Conservation (phyloP, 2,113 vertebrate genomes). For the Xenotilapia leptura region DNA sequence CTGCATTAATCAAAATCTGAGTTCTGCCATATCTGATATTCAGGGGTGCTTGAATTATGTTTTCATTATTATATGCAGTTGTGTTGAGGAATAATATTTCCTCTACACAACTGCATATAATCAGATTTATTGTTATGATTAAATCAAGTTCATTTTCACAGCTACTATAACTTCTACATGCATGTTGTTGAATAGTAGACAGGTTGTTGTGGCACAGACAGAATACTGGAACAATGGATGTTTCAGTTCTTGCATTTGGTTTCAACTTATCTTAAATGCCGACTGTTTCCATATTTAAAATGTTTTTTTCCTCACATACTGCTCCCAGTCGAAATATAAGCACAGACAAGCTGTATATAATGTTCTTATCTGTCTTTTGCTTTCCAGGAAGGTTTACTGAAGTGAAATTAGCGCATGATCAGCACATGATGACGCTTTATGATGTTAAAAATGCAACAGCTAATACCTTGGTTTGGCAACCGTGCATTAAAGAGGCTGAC, state of each 20-base stretch:
- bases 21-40: background rate
- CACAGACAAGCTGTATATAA: background rate
- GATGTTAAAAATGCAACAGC: background rate
- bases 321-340: background rate
- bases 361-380: background rate
- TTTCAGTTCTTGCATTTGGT: background rate
- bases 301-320: background rate
- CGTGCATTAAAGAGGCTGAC: background rate
- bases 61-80: background rate
- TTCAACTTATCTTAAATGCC: background rate
- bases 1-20: background rate
- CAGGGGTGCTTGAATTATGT: background rate
- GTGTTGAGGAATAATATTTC: background rate
- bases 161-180: background rate
- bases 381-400: background rate
- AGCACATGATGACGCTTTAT: background rate
- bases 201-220: background rate
- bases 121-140: background rate
- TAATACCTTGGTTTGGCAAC: background rate
- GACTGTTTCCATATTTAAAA: background rate
- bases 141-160: background rate
- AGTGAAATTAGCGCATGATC: background rate
- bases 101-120: background rate
- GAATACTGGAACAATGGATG: background rate
- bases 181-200: background rate